A percentile compares a stretch with the other conserved stretches of the same genome.
These are phyloP conservation scores for Xestia sexstrigata DNA, from an alignment of 2,888 invertebrate genomes.

Conservation along the genomic window DNA sequence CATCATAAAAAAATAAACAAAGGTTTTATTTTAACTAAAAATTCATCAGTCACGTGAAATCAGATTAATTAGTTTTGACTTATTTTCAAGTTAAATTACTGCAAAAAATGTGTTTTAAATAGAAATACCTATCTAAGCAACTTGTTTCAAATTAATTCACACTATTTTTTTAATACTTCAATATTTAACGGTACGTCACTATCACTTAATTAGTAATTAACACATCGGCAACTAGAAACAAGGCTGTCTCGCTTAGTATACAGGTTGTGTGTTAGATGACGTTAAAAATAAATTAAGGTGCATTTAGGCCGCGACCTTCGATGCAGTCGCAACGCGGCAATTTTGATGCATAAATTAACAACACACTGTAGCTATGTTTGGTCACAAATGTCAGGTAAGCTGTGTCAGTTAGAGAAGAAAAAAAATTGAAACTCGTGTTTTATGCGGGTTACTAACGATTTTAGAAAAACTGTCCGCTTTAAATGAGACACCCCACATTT, in stretches of 20 bases:
- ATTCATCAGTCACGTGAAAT: background rate
- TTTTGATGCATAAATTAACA: slow-evolving; percentile 47
- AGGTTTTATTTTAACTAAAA: background rate
- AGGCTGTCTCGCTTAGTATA: slow-evolving; percentile 23
- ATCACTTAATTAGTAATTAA: slow-evolving; percentile 29
- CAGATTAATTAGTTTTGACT: background rate
- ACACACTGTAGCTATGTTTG: background rate
- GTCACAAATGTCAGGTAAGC: slow-evolving; percentile 10
- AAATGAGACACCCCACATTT: background rate
- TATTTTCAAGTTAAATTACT: background rate
- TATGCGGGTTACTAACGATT: background rate
- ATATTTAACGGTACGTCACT: background rate
- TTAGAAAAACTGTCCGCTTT: background rate
- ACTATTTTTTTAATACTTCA: background rate
- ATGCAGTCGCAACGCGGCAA: slow-evolving; percentile 45
- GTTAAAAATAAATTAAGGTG: slow-evolving; percentile 61
- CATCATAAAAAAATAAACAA: background rate
- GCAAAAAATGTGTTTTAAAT: background rate
- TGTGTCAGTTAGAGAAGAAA: background rate
- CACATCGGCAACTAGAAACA: slow-evolving; percentile 24
- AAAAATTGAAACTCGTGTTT: background rate
- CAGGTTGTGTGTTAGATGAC: slow-evolving; percentile 29
- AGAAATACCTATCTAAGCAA: background rate
- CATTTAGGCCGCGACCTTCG: slow-evolving; percentile 58
- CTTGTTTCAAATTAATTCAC: background rate